Percentiles rank a stretch among this genome's conserved stretches.
Conservation (phyloP, 1,140 invertebrate species). For the Ostrea edulis region DNA sequence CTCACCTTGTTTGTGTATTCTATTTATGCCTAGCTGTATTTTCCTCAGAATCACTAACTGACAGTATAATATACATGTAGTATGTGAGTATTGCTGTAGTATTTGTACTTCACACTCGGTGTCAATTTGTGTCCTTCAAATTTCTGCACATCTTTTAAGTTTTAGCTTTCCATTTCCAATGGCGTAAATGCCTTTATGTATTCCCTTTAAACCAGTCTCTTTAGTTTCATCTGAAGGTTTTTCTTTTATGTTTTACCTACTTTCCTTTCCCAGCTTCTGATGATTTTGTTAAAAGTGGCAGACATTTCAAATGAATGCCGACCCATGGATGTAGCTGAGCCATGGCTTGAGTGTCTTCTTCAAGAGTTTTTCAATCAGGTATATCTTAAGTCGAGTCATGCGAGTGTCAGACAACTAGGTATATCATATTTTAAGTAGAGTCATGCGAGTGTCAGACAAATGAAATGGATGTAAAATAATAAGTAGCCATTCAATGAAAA, state of each 20-base stretch:
- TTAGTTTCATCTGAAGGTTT: neutral
- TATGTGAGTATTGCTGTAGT: neutral
- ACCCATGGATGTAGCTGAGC: slow-evolving; percentile 91
- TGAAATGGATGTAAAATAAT: neutral
- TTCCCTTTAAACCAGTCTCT: neutral
- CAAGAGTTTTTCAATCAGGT: slow-evolving; percentile 79
- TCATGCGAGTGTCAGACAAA: no score
- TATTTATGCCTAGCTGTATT: no score
- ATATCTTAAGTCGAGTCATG: slow-evolving; percentile 23
- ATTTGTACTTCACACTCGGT: no score
- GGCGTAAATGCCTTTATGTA: neutral
- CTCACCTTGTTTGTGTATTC: no score
- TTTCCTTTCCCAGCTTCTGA: slow-evolving; percentile 84
- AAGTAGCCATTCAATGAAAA: neutral
- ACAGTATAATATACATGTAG: neutral
- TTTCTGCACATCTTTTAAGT: neutral
- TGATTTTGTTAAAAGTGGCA: slow-evolving; percentile 92
- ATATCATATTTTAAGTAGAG: slow-evolving; percentile 41
- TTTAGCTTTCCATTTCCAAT: no score
- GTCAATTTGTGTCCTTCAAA: neutral
- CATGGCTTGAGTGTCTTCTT: slow-evolving; percentile 90
- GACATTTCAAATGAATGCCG: slow-evolving; percentile 93
- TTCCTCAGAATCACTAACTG: no score
- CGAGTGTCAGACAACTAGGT: slow-evolving; percentile 66
- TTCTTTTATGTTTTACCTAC: slow-evolving; percentile 46